Percentiles rank a stretch among this genome's conserved stretches.
These are phyloP conservation scores for Paracentrotus lividus DNA, from an alignment of 53 echinoderm and acorn worm species.

Conservation along the genomic window DNA sequence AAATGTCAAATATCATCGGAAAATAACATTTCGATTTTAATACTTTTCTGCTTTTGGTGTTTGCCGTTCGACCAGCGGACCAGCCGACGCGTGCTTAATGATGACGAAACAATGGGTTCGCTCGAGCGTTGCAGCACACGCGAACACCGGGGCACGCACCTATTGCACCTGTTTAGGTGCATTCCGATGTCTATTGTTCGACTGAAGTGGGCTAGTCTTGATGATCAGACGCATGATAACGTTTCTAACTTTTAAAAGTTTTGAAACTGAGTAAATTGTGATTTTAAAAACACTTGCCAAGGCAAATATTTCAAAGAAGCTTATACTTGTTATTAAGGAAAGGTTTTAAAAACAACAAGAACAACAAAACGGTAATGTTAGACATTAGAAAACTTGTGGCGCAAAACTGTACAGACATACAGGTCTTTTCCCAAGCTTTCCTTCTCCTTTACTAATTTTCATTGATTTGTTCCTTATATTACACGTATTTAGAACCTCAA, in stretches of 20 bases:
- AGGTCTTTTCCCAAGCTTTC: too few species aligned
- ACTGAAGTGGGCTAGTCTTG: slow-evolving; percentile 16
- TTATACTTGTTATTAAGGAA: too few species aligned
- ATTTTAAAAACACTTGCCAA: too few species aligned
- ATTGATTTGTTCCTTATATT: too few species aligned
- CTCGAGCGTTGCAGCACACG: slow-evolving; percentile 43
- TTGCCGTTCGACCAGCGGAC: background rate
- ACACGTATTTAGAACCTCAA: too few species aligned
- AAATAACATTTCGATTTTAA: background rate
- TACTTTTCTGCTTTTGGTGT: background rate
- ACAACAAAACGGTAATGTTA: too few species aligned
- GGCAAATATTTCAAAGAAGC: too few species aligned
- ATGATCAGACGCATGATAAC: background rate
- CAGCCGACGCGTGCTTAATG: slow-evolving; percentile 4
- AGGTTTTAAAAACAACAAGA: too few species aligned
- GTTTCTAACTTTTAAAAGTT: background rate
- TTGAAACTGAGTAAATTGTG: too few species aligned
- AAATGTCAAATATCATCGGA: background rate
- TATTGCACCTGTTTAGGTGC: slow-evolving; percentile 39
- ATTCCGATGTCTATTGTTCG: slow-evolving; percentile 60
- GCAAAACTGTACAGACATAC: too few species aligned
- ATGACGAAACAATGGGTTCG: slow-evolving; percentile 36
- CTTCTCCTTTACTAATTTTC: too few species aligned
- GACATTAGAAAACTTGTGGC: too few species aligned
- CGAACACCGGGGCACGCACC: slow-evolving; percentile 30